Base-by-base conservation (phyloP, 1,140 invertebrate genomes). In the Eufriesea mexicana region DNA sequence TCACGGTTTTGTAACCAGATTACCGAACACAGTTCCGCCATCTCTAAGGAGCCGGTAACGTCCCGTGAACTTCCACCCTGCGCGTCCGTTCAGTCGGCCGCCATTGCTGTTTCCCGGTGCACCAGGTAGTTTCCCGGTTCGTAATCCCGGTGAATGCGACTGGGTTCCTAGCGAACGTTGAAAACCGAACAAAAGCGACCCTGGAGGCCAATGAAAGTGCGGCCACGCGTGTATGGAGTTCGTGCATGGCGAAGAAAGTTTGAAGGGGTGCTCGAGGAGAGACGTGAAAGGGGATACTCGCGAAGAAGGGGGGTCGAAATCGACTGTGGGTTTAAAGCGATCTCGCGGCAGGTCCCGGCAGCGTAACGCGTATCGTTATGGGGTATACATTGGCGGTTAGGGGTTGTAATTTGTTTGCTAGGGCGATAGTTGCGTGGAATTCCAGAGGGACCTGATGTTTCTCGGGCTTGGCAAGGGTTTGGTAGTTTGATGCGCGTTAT, bases 51-150 rank as follows among this genome's bases (percentile, higher is more conserved):
- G 61, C 2, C 42, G 14, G 51, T 35, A 67, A 62, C 42, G 55
- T 61, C 10, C 57, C 57, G 28, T 16, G 68, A 62, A 45, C 55
- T 18, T 61, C 42, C 42, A 18, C 9, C n/a, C 5, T 20, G 10
- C 35, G 35, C 35, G 35, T 35, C 35, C 7, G n/a, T 2, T 45
- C n/a, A 8, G 14, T 35, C 18, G 16, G 14, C 12, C 28, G 20
- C 25, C 23, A 7, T 9, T 16, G 42, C 28, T 7, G 9, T 25
- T 54, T 23, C 25, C 62, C 20, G n/a, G 57, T 49, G 47, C 57
- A 66, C 55, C 59, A n/a, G 81, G 59, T 45, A 85, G 51, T 73
- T 57, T 61, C 71, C 61, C 72, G 59, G 67, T 49, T 55, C 68
- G 78, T 79, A 79, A 79, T 79, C 54, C 57, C 57, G 12, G 47